phyloP scores from a whole-genome alignment of 2,113 vertebrate genomes.

The Pluvialis apricaria region DNA sequence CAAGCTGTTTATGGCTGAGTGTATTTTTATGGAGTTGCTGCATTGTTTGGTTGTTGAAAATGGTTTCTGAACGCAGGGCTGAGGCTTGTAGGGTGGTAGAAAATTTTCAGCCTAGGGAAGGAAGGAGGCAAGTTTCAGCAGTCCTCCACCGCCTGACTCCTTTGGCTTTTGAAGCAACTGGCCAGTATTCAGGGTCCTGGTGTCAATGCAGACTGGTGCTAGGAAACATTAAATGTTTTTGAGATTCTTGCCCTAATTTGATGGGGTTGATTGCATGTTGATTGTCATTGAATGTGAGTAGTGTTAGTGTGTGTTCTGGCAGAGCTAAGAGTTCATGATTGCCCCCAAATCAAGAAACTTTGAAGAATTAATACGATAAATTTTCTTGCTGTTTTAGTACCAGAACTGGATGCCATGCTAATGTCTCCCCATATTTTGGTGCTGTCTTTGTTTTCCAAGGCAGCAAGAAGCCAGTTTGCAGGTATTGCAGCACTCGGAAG shows the following conservation, averaged over 20 bases:
- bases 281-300: neutral
- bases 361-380: neutral
- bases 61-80: neutral
- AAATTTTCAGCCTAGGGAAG: neutral
- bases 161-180: neutral
- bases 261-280: neutral
- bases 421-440: neutral
- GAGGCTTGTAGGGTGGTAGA: neutral
- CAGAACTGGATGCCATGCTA: neutral
- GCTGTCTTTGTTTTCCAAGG: neutral
- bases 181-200: neutral
- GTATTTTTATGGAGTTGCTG: neutral
- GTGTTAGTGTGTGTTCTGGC: neutral
- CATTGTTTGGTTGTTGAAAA: neutral
- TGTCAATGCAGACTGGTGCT: neutral
- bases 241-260: neutral
- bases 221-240: neutral
- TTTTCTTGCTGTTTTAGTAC: neutral
- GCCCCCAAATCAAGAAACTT: neutral
- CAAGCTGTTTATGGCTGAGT: neutral
- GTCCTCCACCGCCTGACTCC: rapidly evolving
- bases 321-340: neutral
- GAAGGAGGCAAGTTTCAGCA: neutral
- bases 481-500: neutral
- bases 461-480: neutral